Conservation (phyloP, 2,888 invertebrate genomes). For the Baronia brevicornis region DNA sequence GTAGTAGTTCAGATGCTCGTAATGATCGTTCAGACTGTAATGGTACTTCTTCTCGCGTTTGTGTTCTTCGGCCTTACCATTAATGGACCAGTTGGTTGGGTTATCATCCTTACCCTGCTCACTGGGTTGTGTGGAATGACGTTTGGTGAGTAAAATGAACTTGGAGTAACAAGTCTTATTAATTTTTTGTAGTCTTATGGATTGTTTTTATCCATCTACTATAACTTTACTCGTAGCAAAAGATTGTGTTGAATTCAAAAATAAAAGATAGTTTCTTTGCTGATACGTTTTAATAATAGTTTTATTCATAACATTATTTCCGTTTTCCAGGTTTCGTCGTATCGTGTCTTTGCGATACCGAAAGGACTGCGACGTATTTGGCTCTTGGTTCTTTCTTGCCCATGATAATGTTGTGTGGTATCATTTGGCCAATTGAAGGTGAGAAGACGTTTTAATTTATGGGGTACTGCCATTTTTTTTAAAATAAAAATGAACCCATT, state of each 20-base stretch:
- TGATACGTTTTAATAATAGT: neutral
- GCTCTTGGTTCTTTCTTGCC: constrained; percentile 91
- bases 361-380: constrained; percentile 88
- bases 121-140: constrained; percentile 96
- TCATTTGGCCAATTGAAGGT: constrained; percentile 96
- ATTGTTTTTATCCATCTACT: no score
- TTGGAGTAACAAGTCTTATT: neutral
- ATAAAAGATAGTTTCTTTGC: neutral
- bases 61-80: constrained; percentile 85
- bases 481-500: no score
- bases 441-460: no score
- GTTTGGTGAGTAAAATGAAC: constrained; percentile 79
- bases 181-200: neutral
- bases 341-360: constrained; percentile 86
- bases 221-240: no score
- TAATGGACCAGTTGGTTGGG: constrained; percentile 83
- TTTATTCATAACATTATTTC: constrained; percentile 8
- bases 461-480: no score
- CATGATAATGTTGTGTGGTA: constrained; percentile 89
- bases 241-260: no score
- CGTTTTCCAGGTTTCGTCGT: constrained; percentile 83
- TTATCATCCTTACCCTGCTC: constrained; percentile 83
- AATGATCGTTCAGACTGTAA: constrained; percentile 87
- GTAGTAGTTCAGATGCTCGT: constrained; percentile 91
- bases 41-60: constrained; percentile 87